These are phyloP conservation scores for Polymixis flavicincta DNA, from an alignment of 2,888 invertebrate genomes.

Conservation along the genomic window DNA sequence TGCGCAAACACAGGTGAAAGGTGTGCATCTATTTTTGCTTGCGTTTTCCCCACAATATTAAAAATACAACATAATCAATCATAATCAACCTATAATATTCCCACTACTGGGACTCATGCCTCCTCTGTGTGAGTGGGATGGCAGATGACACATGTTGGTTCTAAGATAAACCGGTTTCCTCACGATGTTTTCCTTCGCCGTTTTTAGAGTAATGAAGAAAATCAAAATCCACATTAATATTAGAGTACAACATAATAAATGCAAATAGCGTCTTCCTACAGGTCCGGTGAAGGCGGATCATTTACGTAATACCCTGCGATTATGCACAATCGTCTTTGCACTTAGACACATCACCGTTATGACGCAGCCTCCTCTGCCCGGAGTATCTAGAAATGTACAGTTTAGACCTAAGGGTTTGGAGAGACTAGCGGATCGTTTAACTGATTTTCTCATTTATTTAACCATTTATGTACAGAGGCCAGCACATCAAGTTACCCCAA, in stretches of 20 bases:
- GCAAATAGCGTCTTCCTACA: slow-evolving; percentile 31
- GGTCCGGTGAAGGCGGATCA: slow-evolving; percentile 40
- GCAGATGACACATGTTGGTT: no score
- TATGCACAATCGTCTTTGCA: slow-evolving; percentile 63
- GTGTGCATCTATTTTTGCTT: neutral
- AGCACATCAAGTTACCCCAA: no score
- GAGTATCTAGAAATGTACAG: slow-evolving; percentile 30
- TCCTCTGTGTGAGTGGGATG: no score
- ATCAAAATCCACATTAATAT: slow-evolving; percentile 6
- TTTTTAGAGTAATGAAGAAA: no score
- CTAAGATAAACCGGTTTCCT: no score
- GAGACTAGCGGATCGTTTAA: slow-evolving; percentile 22
- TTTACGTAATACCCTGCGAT: slow-evolving; percentile 63
- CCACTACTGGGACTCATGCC: no score
- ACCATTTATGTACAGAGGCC: no score
- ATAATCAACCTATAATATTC: no score
- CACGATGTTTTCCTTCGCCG: no score
- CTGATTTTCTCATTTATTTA: no score
- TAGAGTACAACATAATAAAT: slow-evolving; percentile 35
- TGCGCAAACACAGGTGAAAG: no score
- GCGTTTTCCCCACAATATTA: neutral
- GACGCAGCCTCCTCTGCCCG: slow-evolving; percentile 33
- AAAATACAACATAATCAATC: neutral
- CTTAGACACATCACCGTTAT: slow-evolving; percentile 52
- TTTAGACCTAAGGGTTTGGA: slow-evolving; percentile 18